Base-by-base conservation (phyloP, 1,140 invertebrate species). In the Dendroctonus valens region DNA sequence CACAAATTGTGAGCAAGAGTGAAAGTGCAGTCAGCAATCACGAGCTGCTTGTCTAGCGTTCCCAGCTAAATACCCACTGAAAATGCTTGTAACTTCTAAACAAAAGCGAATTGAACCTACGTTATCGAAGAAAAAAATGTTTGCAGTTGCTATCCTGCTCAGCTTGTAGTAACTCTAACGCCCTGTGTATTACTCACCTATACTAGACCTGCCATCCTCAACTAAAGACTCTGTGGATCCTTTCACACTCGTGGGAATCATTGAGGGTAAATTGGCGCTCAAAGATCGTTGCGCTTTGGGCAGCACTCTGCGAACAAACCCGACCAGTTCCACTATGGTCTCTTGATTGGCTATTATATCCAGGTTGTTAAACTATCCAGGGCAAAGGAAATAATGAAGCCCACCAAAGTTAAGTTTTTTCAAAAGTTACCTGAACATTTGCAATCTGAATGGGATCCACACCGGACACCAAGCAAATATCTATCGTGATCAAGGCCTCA, bases 321-420 rank as follows among this genome's bases (percentile, higher is more conserved):
- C 91, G 51, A 96, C 84, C 40, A 98, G 78, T 78, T 98, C 95
- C 1, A 97, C 89, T 70, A 97, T 91, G 0, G 96, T 98, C 77
- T 96, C 93, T 77, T 96, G 94, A 81, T 97, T 97, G 0, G 94
- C 95, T 88, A 97, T 96, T 42, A 98, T 91, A 78, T 97, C 94
- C 58, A 98, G 82, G 79, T 92, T 96, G 75, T 97, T 98, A 72
- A 97, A 97, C 59, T 67, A 15, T 26, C 26, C 14, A 60, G 60
- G 15, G 5, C 9, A 49, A 60, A 37, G 5, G 39, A 12, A 52
- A 41, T 0, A 7, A 15, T 44, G 6, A 46, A 59, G 26, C 26
- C 26, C 26, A 26, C 26, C 26, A 26, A 26, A 26, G 26, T 26
- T 26, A 15, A 59, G 26, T 6, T 44, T 12, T 46, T 59, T 59